These are phyloP conservation scores for Neostethus bicornis DNA, from an alignment of 2,797 vertebrate species.

Conservation along the genomic window DNA sequence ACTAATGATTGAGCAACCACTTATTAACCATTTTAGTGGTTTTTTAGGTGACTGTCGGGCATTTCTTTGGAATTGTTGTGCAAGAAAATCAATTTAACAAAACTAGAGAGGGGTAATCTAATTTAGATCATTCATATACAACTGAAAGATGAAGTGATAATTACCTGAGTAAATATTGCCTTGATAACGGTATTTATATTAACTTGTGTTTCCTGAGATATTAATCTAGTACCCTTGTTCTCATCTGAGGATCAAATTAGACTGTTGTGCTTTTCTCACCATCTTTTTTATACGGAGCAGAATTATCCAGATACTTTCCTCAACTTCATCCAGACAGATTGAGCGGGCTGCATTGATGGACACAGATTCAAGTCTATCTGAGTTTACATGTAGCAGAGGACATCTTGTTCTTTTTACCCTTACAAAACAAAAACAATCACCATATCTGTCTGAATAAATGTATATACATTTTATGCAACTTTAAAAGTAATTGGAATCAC, in stretches of 20 bases:
- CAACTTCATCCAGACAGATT: neutral
- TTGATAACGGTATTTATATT: slow-evolving; percentile 27
- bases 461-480: too few relatives aligned
- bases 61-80: slow-evolving; percentile 72
- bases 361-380: neutral
- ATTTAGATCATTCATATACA: slow-evolving; percentile 83
- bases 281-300: neutral
- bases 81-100: slow-evolving; percentile 75
- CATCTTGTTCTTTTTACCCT: too few relatives aligned
- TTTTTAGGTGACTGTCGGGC: slow-evolving; percentile 69
- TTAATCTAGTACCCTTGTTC: neutral
- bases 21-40: slow-evolving; percentile 67
- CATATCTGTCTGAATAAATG: too few relatives aligned
- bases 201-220: slow-evolving; percentile 20
- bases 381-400: neutral
- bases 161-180: slow-evolving; percentile 47
- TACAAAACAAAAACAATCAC: too few relatives aligned
- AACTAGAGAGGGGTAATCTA: slow-evolving; percentile 78
- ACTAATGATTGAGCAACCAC: slow-evolving; percentile 60
- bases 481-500: too few relatives aligned
- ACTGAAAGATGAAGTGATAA: slow-evolving; percentile 69
- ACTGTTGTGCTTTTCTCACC: neutral
- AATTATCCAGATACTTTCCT: neutral
- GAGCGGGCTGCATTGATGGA: neutral
- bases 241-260: neutral